Percentiles rank a stretch among this genome's conserved stretches.
Conservation (phyloP, 2,797 vertebrate genomes). For the Pteronotus mesoamericanus region DNA sequence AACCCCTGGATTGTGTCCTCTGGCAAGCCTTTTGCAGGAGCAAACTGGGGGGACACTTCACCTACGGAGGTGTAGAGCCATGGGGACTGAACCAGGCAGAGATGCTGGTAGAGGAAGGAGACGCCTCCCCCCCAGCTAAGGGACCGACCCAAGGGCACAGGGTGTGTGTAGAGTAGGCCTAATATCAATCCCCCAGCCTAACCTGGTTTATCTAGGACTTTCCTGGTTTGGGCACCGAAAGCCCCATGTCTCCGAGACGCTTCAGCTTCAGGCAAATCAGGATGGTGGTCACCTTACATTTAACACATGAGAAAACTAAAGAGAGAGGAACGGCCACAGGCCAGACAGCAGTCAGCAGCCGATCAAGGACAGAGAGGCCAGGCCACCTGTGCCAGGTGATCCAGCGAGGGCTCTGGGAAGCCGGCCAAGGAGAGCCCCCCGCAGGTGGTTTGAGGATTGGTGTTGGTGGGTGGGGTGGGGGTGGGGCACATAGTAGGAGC, state of each 20-base stretch:
- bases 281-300: not conserved
- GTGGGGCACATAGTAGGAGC: accelerated
- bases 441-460: accelerated
- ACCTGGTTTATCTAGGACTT: not conserved
- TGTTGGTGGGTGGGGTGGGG: accelerated
- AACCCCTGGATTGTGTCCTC: not conserved
- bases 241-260: not conserved
- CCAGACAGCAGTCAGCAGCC: not conserved
- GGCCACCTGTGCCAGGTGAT: not conserved
- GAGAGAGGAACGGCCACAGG: not conserved
- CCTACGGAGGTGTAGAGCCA: accelerated
- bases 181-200: not conserved
- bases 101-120: not conserved
- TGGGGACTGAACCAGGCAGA: accelerated
- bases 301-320: not conserved
- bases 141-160: accelerated
- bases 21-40: not conserved
- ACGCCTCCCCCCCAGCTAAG: not conserved
- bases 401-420: not conserved
- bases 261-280: not conserved
- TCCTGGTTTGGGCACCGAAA: not conserved
- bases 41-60: not conserved
- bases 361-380: not conserved
- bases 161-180: accelerated
- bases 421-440: accelerated